A percentile compares a stretch with the other conserved stretches of the same genome.
phyloP scores from a whole-genome alignment of 1,140 invertebrate genomes.

The Sycobia sp. region DNA sequence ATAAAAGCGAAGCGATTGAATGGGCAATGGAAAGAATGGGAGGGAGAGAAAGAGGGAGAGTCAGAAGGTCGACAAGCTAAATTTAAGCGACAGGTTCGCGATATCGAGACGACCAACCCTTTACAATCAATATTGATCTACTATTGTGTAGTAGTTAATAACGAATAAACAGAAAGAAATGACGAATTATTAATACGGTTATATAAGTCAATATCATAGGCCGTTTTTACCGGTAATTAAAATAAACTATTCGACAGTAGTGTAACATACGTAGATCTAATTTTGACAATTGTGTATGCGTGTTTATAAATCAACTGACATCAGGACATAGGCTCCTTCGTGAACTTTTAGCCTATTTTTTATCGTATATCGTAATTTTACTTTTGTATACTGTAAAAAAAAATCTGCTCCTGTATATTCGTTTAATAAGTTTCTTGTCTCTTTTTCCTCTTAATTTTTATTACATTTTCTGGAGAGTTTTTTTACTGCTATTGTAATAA shows the following conservation, averaged over 20 bases:
- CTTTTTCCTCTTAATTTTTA: slow-evolving; percentile 24
- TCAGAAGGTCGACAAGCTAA: slow-evolving; percentile 29
- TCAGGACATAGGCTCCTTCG: slow-evolving; percentile 27
- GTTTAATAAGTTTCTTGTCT: slow-evolving; percentile 28
- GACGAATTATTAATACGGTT: slow-evolving; percentile 34
- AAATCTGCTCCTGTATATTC: slow-evolving; percentile 26
- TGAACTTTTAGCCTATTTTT: slow-evolving; percentile 28
- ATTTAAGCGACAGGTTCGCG: slow-evolving; percentile 37
- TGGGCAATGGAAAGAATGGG: neutral
- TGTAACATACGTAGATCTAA: slow-evolving; percentile 35
- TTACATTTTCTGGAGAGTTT: slow-evolving; percentile 5
- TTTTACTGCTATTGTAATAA: slow-evolving; percentile 6
- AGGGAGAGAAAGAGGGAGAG: slow-evolving; percentile 14
- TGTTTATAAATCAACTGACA: slow-evolving; percentile 33
- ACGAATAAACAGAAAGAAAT: slow-evolving; percentile 30
- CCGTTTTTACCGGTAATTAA: slow-evolving; percentile 31
- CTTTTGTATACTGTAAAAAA: slow-evolving; percentile 30
- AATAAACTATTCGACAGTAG: slow-evolving; percentile 33
- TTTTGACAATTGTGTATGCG: slow-evolving; percentile 33
- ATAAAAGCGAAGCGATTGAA: neutral
- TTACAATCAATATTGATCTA: slow-evolving; percentile 35
- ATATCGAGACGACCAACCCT: slow-evolving; percentile 31
- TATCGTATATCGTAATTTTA: slow-evolving; percentile 29
- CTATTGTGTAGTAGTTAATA: slow-evolving; percentile 35
- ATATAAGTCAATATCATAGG: slow-evolving; percentile 35